phyloP scores from a whole-genome alignment of 2,113 vertebrate species.

The Catharus bicknelli region DNA sequence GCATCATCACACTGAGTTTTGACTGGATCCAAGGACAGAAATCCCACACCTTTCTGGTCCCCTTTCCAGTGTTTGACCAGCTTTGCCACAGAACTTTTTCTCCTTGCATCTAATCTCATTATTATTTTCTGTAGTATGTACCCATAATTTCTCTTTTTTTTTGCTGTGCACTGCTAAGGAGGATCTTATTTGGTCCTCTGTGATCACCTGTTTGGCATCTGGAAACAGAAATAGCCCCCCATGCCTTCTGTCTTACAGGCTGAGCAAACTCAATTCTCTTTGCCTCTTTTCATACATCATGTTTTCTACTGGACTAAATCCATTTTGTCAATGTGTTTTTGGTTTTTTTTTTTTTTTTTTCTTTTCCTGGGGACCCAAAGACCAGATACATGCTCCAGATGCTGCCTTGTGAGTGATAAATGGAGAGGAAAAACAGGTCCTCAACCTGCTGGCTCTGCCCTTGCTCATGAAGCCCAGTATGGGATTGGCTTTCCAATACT shows the following conservation, averaged over 20 bases:
- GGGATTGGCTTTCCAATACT: background rate
- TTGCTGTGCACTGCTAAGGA: background rate
- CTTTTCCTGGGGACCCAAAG: background rate
- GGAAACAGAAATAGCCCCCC: background rate
- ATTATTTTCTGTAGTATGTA: background rate
- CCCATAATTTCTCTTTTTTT: background rate
- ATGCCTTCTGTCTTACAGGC: background rate
- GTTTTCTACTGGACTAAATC: background rate
- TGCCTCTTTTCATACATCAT: background rate
- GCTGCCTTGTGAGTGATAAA: background rate
- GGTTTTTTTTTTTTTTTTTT: accelerated
- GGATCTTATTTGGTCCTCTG: background rate
- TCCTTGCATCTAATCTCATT: background rate
- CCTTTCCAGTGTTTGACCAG: background rate
- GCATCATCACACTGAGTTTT: background rate
- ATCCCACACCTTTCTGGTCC: background rate
- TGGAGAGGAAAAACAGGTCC: accelerated
- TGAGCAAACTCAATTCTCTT: background rate
- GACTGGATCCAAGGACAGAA: background rate
- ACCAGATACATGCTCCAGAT: background rate
- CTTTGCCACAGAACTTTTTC: background rate
- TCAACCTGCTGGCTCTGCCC: background rate
- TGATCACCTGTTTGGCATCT: background rate
- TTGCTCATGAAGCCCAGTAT: background rate
- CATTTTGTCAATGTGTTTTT: background rate